A percentile compares a stretch with the other conserved stretches of the same genome.
Conservation (phyloP, 2,888 invertebrate genomes). For the Epinotia demarniana region DNA sequence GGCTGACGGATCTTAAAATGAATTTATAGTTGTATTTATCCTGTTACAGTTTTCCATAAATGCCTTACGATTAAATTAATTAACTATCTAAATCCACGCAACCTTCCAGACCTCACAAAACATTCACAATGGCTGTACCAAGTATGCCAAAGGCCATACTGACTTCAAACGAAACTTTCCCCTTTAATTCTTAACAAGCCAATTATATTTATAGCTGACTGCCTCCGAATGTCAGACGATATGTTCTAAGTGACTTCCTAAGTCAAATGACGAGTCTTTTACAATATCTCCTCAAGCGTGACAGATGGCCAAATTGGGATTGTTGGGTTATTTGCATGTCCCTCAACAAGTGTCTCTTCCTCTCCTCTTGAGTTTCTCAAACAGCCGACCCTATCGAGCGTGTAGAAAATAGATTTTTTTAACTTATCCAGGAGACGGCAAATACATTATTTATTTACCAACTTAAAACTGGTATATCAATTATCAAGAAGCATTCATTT, state of each 20-base stretch:
- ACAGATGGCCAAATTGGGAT: conserved; percentile 27
- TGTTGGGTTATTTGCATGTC: conserved; percentile 15
- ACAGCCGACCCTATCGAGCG: neutral
- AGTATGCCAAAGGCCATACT: conserved; percentile 30
- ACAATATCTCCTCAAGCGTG: conserved; percentile 33
- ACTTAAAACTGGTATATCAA: neutral
- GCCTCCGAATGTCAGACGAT: conserved; percentile 59
- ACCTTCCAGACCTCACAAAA: neutral
- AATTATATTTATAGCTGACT: conserved; percentile 79
- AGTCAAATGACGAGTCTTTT: conserved; percentile 43
- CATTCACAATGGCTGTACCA: conserved; percentile 17
- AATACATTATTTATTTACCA: neutral
- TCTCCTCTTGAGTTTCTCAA: neutral
- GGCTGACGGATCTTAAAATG: too few species aligned
- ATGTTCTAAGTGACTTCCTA: conserved; percentile 40
- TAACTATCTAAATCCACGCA: neutral
- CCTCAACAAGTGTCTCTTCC: neutral
- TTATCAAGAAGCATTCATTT: neutral
- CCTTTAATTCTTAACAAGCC: conserved; percentile 67
- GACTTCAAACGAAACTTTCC: conserved; percentile 70
- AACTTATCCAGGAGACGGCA: neutral
- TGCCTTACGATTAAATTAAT: too few species aligned
- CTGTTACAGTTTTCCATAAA: too few species aligned
- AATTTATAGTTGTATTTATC: too few species aligned
- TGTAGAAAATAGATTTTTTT: neutral